phyloP scores from a whole-genome alignment of 2,797 vertebrate genomes.

The Lepilemur septentrionalis region DNA sequence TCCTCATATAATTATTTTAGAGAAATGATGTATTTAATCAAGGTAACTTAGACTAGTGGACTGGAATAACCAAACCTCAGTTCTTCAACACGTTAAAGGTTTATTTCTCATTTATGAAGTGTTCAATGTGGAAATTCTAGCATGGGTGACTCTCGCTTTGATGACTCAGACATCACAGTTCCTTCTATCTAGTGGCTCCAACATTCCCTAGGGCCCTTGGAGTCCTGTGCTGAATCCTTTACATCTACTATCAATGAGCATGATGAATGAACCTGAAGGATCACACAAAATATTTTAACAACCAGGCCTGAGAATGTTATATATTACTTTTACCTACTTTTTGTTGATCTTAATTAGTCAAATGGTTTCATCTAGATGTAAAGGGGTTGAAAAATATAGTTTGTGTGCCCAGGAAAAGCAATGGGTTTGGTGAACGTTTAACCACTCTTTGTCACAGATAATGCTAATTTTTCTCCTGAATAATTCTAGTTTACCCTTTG shows the following conservation, averaged over 20 bases:
- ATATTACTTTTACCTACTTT: not conserved
- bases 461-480: not conserved
- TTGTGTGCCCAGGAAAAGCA: not conserved
- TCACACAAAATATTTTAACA: not conserved
- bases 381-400: not conserved
- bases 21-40: not conserved
- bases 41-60: not conserved
- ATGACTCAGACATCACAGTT: not conserved
- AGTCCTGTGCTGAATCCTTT: not conserved
- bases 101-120: not conserved
- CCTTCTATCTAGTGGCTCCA: not conserved
- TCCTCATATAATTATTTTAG: not conserved
- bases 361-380: not conserved
- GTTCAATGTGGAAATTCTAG: not conserved
- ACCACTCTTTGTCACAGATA: not conserved
- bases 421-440: not conserved
- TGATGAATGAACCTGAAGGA: not conserved
- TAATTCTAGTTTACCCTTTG: not conserved
- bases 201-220: not conserved
- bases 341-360: not conserved
- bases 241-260: not conserved
- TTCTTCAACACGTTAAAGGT: not conserved
- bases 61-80: not conserved
- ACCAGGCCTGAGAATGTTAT: not conserved
- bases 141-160: not conserved